A percentile compares a stretch with the other conserved stretches of the same genome.
phyloP scores from a whole-genome alignment of 1,140 invertebrate genomes.

The roundworm (Caenorhabditis elegans) region DNA sequence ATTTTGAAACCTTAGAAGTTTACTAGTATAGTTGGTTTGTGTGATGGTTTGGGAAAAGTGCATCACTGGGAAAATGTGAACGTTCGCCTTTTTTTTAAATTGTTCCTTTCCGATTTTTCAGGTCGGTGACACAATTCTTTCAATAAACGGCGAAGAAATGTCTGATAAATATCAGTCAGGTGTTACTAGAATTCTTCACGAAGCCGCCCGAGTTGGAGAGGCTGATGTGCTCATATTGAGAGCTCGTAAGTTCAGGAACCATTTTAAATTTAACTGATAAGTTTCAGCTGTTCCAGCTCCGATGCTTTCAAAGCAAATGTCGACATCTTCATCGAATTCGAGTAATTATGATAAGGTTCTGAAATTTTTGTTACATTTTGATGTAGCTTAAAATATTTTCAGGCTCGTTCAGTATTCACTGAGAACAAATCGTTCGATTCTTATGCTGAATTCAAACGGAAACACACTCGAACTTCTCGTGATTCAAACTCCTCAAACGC shows the following conservation, averaged over 20 bases:
- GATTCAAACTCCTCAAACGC: not conserved
- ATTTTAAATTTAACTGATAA: not conserved
- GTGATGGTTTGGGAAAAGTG: too few species aligned
- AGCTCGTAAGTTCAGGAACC: not conserved
- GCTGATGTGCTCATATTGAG: slow-evolving; percentile 67
- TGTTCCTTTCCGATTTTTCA: not conserved
- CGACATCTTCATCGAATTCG: slow-evolving; percentile 14
- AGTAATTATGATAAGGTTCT: slow-evolving; percentile 13
- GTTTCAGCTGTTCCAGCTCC: not conserved
- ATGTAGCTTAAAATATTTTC: too few species aligned
- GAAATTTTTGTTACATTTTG: not conserved
- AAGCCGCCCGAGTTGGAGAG: slow-evolving; percentile 65
- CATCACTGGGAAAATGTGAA: too few species aligned
- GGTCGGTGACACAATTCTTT: slow-evolving; percentile 64
- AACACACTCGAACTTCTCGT: slow-evolving; percentile 7
- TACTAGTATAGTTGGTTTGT: too few species aligned
- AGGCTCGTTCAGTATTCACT: slow-evolving; percentile 40
- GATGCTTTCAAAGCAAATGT: slow-evolving; percentile 19
- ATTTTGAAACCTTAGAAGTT: too few species aligned
- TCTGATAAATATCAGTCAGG: slow-evolving; percentile 61
- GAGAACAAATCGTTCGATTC: slow-evolving; percentile 40
- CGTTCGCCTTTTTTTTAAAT: too few species aligned
- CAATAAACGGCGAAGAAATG: slow-evolving; percentile 64
- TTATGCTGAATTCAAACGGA: slow-evolving; percentile 40
- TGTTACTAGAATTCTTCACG: slow-evolving; percentile 64